Base-by-base conservation (phyloP, 1,140 invertebrate genomes). In the Procambarus clarkii region DNA sequence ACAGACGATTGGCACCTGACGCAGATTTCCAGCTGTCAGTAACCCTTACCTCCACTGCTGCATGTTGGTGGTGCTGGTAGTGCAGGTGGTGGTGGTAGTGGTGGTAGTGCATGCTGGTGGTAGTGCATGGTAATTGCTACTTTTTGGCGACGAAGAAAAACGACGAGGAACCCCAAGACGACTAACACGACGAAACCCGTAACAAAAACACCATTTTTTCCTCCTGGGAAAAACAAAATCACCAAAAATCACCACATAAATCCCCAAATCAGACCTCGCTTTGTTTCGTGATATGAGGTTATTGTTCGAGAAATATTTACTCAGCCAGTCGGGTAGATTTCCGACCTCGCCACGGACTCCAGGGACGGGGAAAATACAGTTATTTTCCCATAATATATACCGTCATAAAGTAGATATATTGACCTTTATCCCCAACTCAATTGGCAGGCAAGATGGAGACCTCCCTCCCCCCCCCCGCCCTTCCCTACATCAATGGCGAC, bases 321-420 rank as follows among this genome's bases (percentile, higher is more conserved):
- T 34, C 69, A 74, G 34, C n/a, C 69, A 24, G 21, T 24, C 34
- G 15, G 69, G 2, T 34, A 34, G 69, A 74, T 74, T 34, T 34
- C 21, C 15, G 69, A 34, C n/a, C 7, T 74, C 7, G 34, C 21
- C 24, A 5, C 2, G 50, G 50, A 54, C 50, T 54, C n/a, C 69
- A 7, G 69, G 0, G 64, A 11, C 18, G 13, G 64, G n/a, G n/a
- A 74, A 74, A 74, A 74, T 74, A 74, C 34, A 74, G 69, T 24
- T 7, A 74, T 74, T 74, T 34, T 24, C 58, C 54, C 18, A 44
- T 54, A 80, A 80, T 86, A 76, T 77, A 85, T 77, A 50, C 45
- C 58, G 71, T 76, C 83, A 77, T 86, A 86, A 86, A 86, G 45
- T 58, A 46, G 71, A 76, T 76, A 76, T 86, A 88, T 69, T n/a